phyloP scores from a whole-genome alignment of 64 coral and sea anemone genomes.

The Astreopora myriophthalma region DNA sequence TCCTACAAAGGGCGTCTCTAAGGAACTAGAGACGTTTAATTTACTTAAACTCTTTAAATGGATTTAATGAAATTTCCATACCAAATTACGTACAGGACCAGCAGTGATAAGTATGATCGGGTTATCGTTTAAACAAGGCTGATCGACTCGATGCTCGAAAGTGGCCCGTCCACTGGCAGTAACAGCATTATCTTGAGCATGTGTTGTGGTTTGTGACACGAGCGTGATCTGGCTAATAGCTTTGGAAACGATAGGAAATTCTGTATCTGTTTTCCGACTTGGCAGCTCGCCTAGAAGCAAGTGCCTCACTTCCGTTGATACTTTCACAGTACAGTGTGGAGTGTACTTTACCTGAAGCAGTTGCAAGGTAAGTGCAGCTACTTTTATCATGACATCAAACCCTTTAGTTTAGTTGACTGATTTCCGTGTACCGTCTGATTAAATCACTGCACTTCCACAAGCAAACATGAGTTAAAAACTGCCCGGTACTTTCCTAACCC shows the following conservation, averaged over 20 bases:
- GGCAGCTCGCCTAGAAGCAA: neutral
- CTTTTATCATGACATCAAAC: neutral
- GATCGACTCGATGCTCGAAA: neutral
- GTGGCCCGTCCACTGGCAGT: too few relatives aligned
- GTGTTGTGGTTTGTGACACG: neutral
- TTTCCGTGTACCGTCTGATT: neutral
- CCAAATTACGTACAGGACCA: neutral
- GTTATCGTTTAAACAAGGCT: neutral
- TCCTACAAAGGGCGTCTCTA: neutral
- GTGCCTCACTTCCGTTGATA: neutral
- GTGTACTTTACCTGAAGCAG: neutral
- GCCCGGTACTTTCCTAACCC: too few relatives aligned
- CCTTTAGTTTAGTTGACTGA: neutral
- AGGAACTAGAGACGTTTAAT: slow-evolving; percentile 19
- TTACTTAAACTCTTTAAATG: slow-evolving; percentile 19
- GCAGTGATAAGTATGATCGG: neutral
- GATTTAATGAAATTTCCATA: slow-evolving; percentile 24
- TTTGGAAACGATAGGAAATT: neutral
- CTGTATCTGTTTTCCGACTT: neutral
- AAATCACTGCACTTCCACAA: too few relatives aligned
- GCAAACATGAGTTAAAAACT: too few relatives aligned
- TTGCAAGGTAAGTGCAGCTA: neutral
- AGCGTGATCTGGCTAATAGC: neutral
- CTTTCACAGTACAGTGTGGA: neutral
- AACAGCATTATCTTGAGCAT: too few relatives aligned